Evolutionary conservation across 2,888 invertebrate species (phyloP).

Genomic region (Synanthedon vespiformis): DNA sequence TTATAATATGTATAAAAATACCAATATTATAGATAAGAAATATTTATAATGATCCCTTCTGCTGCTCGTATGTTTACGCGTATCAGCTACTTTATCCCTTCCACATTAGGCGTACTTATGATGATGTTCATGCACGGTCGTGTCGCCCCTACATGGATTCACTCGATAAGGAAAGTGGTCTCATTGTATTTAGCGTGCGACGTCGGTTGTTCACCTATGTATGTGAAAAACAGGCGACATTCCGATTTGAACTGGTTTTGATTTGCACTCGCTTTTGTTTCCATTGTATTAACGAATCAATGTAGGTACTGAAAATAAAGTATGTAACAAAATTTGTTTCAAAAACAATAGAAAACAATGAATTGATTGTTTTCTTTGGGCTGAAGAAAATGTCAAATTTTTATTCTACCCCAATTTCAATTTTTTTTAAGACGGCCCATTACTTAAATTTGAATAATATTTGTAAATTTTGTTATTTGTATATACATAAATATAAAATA

Average conservation of each 20-base stretch:
- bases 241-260: slow-evolving; percentile 17
- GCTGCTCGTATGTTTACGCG: too few species aligned
- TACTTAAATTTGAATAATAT: too few species aligned
- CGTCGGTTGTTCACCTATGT: slow-evolving; percentile 43
- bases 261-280: slow-evolving; percentile 17
- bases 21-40: too few species aligned
- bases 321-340: not conserved
- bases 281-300: not conserved
- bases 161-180: slow-evolving; percentile 54
- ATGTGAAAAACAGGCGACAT: slow-evolving; percentile 44
- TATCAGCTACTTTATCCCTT: not conserved
- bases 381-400: too few species aligned
- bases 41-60: too few species aligned
- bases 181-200: slow-evolving; percentile 38
- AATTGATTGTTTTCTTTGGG: too few species aligned
- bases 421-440: too few species aligned
- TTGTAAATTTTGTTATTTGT: too few species aligned
- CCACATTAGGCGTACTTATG: not conserved
- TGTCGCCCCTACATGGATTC: slow-evolving; percentile 24
- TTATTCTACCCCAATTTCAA: too few species aligned
- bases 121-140: not conserved
- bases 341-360: not conserved
- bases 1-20: too few species aligned
- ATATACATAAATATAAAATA: too few species aligned
- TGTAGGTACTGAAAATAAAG: too few species aligned